Evolutionary conservation across 1,140 invertebrate species (phyloP), one percentile per base, ranked within the genome.

Genomic region (Popillia japonica): DNA sequence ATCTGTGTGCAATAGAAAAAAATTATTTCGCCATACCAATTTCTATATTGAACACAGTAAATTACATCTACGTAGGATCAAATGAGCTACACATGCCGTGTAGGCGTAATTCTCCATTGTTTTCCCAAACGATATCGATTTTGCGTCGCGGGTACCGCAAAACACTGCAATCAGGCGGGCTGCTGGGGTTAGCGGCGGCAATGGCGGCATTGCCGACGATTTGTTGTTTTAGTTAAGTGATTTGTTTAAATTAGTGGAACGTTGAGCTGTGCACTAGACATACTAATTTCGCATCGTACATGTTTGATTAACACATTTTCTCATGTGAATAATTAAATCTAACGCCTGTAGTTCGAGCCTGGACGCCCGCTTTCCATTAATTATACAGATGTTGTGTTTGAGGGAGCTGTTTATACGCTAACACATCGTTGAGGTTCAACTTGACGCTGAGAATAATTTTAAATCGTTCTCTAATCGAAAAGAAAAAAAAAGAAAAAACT

Each of bases 191-290:
- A 6, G 48, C 11, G 14, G 48, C 27, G n/a, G n/a, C n/a, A n/a
- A n/a, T n/a, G n/a, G n/a, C n/a, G 27, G 27, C 27, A 34, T 34
- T 34, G 11, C 48, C 48, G 14, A 55, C 48, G 48, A 55, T 55
- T 55, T 55, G 48, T 55, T 55, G 48, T 55, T 55, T 55, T 55
- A 55, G 48, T 55, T 55, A 55, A 55, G 48, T 55, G 48, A 55
- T 55, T 55, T 55, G 48, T 55, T 55, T 55, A 55, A 55, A 55
- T 55, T 55, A 55, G 48, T 17, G 48, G 48, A 55, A 55, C 27
- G 27, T 34, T 34, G 27, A 34, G 48, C 14, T 17, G 48, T 55
- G 48, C 48, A 55, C 48, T 55, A 55, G 48, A 55, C 48, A n/a
- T 55, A 55, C 48, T 55, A 55, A 55, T 55, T 55, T 55, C 48